Conservation (phyloP, 2,113 vertebrate genomes). For the Proteles cristata region DNA sequence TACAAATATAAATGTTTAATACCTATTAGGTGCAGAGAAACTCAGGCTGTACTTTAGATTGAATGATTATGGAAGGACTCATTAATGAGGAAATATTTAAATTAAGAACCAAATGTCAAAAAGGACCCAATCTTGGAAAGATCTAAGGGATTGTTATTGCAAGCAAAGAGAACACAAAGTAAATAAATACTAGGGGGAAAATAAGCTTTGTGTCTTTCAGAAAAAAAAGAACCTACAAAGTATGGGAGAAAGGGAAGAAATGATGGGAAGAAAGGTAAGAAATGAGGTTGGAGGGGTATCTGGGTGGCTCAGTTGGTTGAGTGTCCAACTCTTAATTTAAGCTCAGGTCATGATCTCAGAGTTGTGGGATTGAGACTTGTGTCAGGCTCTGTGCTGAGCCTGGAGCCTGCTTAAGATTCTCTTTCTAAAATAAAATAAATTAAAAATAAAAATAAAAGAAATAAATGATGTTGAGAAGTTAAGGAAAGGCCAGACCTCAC, state of each 20-base stretch:
- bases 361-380: no score
- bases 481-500: not conserved
- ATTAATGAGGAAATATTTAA: slow-evolving; percentile 37
- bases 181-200: not conserved
- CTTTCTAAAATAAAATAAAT: no score
- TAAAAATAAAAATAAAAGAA: not conserved
- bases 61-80: not conserved
- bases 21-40: not conserved
- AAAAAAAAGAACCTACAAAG: not conserved
- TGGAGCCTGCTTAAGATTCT: no score
- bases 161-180: slow-evolving; percentile 27
- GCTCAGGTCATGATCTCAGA: no score
- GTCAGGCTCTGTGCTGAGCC: no score
- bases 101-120: slow-evolving; percentile 17
- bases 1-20: slow-evolving; percentile 5
- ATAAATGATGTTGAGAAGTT: slow-evolving; percentile 9
- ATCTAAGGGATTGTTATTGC: not conserved
- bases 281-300: not conserved
- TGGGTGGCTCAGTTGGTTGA: no score
- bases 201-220: slow-evolving; percentile 35
- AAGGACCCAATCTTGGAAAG: slow-evolving; percentile 21
- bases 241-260: not conserved
- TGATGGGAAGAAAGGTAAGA: not conserved
- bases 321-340: no score
- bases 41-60: not conserved